Evolutionary conservation across 2,113 vertebrate genomes (phyloP).

Genomic region (Hirundichthys speculiger): DNA sequence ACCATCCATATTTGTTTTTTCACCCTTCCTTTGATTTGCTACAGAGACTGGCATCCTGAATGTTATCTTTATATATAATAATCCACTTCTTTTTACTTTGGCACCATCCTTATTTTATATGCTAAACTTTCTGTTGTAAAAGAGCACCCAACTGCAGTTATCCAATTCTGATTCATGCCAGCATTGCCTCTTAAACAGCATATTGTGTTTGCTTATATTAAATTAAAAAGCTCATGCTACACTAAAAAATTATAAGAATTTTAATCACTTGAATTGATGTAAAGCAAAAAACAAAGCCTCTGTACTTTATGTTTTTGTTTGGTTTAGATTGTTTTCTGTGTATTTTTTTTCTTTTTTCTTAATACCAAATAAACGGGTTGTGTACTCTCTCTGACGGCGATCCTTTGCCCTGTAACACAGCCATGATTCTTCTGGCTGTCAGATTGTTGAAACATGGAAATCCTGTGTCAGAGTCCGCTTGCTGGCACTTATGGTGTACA

Average conservation of each 20-base stretch:
- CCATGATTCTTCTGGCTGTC: too few relatives aligned
- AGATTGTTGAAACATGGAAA: not conserved
- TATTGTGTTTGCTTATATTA: not conserved
- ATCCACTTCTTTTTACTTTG: not conserved
- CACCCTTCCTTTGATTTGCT: not conserved
- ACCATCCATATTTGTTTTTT: not conserved
- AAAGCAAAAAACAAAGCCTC: conserved; percentile 6
- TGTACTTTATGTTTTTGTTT: conserved; percentile 38
- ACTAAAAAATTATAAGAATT: not conserved
- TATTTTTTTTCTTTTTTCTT: conserved; percentile 56
- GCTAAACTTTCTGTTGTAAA: not conserved
- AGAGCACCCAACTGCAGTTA: not conserved
- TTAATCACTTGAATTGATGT: conserved; percentile 33
- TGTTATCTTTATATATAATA: conserved; percentile 8
- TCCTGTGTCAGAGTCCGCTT: not conserved
- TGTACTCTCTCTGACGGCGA: conserved; percentile 35
- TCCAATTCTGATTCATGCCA: not conserved
- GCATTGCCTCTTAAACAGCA: conserved; percentile 6
- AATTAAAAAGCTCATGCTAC: not conserved
- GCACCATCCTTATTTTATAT: conserved; percentile 3
- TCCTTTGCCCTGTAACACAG: conserved; percentile 4
- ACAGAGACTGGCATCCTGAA: conserved; percentile 1
- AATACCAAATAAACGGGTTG: conserved; percentile 63
- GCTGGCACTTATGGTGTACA: conserved; percentile 16
- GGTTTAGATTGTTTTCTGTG: conserved; percentile 46